Percentiles rank a stretch among this genome's conserved stretches.
These are phyloP conservation scores for Acleris literana DNA, from an alignment of 2,888 invertebrate species.

Conservation along the genomic window DNA sequence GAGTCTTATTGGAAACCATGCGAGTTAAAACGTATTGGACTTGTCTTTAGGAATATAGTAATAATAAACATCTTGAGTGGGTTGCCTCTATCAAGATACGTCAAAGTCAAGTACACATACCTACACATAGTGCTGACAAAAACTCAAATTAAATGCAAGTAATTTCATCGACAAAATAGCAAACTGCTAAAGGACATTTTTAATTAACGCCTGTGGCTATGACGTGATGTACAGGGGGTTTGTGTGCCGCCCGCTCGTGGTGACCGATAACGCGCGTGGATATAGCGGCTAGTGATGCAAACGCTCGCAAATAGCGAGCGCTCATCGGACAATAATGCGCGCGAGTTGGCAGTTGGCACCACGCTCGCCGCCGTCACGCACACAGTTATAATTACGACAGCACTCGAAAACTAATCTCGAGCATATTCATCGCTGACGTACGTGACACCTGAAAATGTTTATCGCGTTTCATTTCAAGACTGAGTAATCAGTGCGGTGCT, in stretches of 20 bases:
- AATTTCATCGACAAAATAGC: not conserved
- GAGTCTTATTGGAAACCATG: no score
- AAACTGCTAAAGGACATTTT: not conserved
- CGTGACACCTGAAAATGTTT: constrained; percentile 58
- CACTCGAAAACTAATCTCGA: constrained; percentile 67
- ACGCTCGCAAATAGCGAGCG: constrained; percentile 52
- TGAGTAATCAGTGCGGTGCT: constrained; percentile 59
- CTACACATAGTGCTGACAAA: no score
- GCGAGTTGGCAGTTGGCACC: constrained; percentile 43
- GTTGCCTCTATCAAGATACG: no score
- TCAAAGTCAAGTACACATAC: no score
- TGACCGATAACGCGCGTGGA: constrained; percentile 61
- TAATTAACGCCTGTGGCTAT: not conserved
- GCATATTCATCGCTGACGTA: constrained; percentile 75
- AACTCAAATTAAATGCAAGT: not conserved
- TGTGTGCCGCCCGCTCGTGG: constrained; percentile 37
- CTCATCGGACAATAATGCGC: constrained; percentile 57
- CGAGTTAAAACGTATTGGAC: no score
- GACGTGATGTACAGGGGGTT: constrained; percentile 5
- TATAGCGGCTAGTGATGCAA: constrained; percentile 60
- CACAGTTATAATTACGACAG: constrained; percentile 70
- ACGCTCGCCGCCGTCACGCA: constrained; percentile 53
- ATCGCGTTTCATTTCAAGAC: constrained; percentile 66
- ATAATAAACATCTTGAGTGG: no score
- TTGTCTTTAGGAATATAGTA: no score